Evolutionary conservation across 2,888 invertebrate species (phyloP), one percentile per base, ranked within the genome.

Genomic region (Isotomurus palustris): DNA sequence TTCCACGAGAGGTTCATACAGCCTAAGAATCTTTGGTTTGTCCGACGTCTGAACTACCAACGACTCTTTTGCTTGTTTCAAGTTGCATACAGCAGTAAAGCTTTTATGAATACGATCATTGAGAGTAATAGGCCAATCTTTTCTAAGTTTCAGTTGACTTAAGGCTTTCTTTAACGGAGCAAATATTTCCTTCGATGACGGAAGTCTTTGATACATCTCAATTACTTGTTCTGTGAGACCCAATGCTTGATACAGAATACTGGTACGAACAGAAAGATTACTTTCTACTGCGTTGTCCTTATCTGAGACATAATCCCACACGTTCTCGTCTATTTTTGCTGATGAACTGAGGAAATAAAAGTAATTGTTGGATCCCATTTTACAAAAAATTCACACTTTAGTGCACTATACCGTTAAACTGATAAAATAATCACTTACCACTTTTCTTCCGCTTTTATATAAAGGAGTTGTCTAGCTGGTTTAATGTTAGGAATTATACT

Each of bases 1-100:
- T 70, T 89, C 87, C 62, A 94, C 83, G 71, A 86, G 84, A 0
- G 94, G 94, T 74, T 94, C 93, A 72, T 90, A 87, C 49, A 91
- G 75, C 71, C 87, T 84, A 66, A 94, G 76, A 0, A 87, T 84
- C 75, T 89, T 91, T 0, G 91, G 91, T 73, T 82, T 86, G 64
- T 84, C 61, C 12, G 50, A 38, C 12, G 25, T 27, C 24, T 28
- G 24, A 14, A 50, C n/a, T n/a, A 17, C 36, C n/a, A 50, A 27
- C 2, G 24, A 10, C n/a, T 50, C 50, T 19, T 38, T 50, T 38
- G 36, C 24, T 17, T 35, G 43, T 41, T 60, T 60, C 28, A 64
- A 32, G 3, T 53, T 53, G 10, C n/a, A 10, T 25, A 60, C 53
- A 21, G 55, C 12, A 27, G 38, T 28, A 8, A 50, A 12, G 1